Base-by-base conservation (phyloP, 2,113 vertebrate genomes). In the Tinamus guttatus region DNA sequence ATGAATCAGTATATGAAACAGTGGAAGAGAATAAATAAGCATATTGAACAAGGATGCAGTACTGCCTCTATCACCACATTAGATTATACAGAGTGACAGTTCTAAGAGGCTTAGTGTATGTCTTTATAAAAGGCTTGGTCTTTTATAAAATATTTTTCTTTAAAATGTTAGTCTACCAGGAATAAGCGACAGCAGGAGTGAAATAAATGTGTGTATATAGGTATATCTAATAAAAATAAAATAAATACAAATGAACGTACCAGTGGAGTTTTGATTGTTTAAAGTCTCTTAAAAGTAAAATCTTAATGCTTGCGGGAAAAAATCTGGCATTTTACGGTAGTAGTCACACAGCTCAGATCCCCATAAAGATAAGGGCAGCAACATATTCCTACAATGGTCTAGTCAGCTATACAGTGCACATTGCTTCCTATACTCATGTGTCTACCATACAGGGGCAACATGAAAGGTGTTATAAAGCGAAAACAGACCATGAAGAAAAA, bases 401-500 rank as follows among this genome's bases (percentile, higher is more conserved):
- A 71, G 58, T 63, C 54, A 49, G 24, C 43, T 65, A 21, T 63
- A 60, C 20, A 13, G 6, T 79, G 25, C 19, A 20, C 71, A 22
- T 83, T 67, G 59, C 58, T 91, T 90, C 49, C 18, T n/a, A 36
- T 11, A 28, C 22, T 93, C 56, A n/a, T 7, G 4, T 36, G 36
- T 54, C 58, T 88, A 36, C 32, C 25, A 75, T 88, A 79, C 2
- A 69, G 8, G 19, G 38, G 38, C 10, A 88, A 56, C 5, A 54
- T 41, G 32, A 90, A 86, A 56, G 45, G 30, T 60, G 56, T 69
- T 34, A 89, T 63, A 43, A 70, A 52, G 34, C 34, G 27, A 73
- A 8, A 40, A 49, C 81, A 91, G 21, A 59, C n/a, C 60, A 87
- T 38, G 38, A 84, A 90, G 77, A 87, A 95, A 94, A 85, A 60